Percentiles rank a stretch among this genome's conserved stretches.
Conservation (phyloP, 2,888 invertebrate genomes). For the Ligdia adustata region DNA sequence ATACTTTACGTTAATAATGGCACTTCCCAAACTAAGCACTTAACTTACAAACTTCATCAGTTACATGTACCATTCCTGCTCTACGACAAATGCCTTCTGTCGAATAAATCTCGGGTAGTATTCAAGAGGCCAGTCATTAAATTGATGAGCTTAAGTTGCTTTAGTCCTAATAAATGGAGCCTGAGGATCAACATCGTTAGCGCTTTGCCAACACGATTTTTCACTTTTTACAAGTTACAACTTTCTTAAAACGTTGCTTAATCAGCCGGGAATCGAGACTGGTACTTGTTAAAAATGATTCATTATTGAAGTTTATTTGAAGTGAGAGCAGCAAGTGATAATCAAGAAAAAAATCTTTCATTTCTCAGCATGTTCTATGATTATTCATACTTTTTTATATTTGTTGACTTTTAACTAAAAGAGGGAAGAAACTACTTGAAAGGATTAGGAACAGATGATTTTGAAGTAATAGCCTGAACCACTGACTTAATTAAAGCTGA, state of each 20-base stretch:
- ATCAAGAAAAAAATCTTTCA: too few species aligned
- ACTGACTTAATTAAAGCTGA: too few species aligned
- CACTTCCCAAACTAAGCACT: neutral
- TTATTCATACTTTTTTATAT: too few species aligned
- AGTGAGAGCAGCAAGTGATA: too few species aligned
- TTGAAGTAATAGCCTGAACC: too few species aligned
- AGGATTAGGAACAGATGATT: too few species aligned
- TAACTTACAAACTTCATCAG: slow-evolving; percentile 11
- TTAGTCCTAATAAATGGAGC: slow-evolving; percentile 42
- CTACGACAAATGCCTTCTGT: slow-evolving; percentile 24
- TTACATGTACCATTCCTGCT: slow-evolving; percentile 19
- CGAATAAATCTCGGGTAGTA: slow-evolving; percentile 32
- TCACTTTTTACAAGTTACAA: slow-evolving; percentile 33
- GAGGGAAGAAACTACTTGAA: too few species aligned
- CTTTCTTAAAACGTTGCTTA: slow-evolving; percentile 25
- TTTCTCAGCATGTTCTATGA: too few species aligned
- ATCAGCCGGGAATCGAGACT: slow-evolving; percentile 4
- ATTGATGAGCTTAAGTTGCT: slow-evolving; percentile 37
- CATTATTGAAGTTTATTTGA: slow-evolving; percentile 1
- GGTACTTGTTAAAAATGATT: slow-evolving; percentile 1
- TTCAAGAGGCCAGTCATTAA: slow-evolving; percentile 36
- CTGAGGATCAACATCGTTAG: slow-evolving; percentile 41
- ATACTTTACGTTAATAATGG: slow-evolving; percentile 26
- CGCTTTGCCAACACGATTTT: slow-evolving; percentile 36
- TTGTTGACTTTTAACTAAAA: too few species aligned